Conservation (phyloP, 2,888 invertebrate species). For the Alentia gelatinosa region DNA sequence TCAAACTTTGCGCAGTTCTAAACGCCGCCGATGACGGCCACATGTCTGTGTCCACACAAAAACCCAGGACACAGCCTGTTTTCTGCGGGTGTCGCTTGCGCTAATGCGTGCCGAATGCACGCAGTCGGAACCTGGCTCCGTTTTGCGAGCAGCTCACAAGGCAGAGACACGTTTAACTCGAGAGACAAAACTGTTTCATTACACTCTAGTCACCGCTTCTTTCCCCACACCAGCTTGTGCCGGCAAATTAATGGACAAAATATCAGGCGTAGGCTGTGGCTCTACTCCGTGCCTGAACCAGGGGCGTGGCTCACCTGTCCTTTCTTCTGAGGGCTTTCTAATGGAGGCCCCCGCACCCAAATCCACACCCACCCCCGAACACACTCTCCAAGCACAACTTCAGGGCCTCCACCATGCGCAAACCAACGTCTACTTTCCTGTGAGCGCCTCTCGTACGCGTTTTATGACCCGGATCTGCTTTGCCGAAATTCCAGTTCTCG, state of each 20-base stretch:
- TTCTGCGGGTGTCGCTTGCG: neutral
- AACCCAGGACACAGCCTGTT: neutral
- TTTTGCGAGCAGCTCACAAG: neutral
- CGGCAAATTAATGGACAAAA: conserved; percentile 1
- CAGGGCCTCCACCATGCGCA: neutral
- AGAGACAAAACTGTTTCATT: conserved; percentile 11
- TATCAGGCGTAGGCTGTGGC: neutral
- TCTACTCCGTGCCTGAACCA: neutral
- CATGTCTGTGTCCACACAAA: neutral
- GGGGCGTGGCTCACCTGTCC: neutral
- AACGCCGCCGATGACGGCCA: neutral
- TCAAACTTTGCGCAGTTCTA: neutral
- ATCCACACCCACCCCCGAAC: neutral
- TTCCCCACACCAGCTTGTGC: neutral
- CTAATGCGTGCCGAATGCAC: neutral
- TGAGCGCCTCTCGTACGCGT: too few species aligned
- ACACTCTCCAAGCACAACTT: neutral
- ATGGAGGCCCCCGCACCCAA: neutral
- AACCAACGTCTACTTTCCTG: too few species aligned
- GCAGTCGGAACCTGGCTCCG: neutral
- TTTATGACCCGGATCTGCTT: neutral
- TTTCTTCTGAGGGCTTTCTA: neutral
- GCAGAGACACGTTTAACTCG: conserved; percentile 10
- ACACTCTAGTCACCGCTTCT: neutral
- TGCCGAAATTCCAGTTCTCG: neutral